Evolutionary conservation across 1,140 invertebrate genomes (phyloP).

Genomic region (Anastrepha obliqua): DNA sequence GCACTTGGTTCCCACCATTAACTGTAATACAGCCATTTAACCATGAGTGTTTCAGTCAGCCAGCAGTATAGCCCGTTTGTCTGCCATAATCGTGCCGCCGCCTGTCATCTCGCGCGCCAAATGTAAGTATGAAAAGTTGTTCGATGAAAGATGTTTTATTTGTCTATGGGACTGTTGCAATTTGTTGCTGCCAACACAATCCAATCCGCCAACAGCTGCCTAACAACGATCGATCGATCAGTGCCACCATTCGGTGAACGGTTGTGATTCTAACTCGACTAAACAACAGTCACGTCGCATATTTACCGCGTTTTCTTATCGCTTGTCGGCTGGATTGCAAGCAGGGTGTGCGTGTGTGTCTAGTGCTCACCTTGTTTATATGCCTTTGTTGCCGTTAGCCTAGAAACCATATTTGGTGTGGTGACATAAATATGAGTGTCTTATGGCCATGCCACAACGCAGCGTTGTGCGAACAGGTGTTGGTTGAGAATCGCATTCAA

Average conservation of each 20-base stretch:
- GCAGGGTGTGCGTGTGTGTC: background rate
- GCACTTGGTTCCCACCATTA: constrained; percentile 28
- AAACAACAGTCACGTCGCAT: constrained; percentile 28
- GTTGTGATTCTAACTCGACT: background rate
- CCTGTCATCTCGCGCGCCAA: constrained; percentile 37
- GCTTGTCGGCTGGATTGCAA: constrained; percentile 26
- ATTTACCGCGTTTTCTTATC: constrained; percentile 44
- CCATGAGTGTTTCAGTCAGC: background rate
- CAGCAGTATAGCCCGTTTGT: background rate
- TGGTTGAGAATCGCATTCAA: constrained; percentile 3
- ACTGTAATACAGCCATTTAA: background rate
- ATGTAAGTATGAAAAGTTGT: constrained; percentile 18
- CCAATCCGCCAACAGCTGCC: constrained; percentile 1
- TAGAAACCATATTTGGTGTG: constrained; percentile 45
- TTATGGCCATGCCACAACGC: background rate
- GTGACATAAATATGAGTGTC: constrained; percentile 31
- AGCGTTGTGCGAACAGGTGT: constrained; percentile 10
- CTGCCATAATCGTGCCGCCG: constrained; percentile 48
- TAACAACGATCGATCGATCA: constrained; percentile 32
- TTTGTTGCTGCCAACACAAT: constrained; percentile 40
- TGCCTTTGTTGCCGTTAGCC: constrained; percentile 32
- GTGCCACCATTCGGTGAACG: background rate
- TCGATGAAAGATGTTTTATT: constrained; percentile 37
- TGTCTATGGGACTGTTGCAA: background rate
- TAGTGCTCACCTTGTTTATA: background rate